Evolutionary conservation across 2,797 vertebrate species (phyloP), one percentile per base, ranked within the genome.

Genomic region (Benthosema pterotum): DNA sequence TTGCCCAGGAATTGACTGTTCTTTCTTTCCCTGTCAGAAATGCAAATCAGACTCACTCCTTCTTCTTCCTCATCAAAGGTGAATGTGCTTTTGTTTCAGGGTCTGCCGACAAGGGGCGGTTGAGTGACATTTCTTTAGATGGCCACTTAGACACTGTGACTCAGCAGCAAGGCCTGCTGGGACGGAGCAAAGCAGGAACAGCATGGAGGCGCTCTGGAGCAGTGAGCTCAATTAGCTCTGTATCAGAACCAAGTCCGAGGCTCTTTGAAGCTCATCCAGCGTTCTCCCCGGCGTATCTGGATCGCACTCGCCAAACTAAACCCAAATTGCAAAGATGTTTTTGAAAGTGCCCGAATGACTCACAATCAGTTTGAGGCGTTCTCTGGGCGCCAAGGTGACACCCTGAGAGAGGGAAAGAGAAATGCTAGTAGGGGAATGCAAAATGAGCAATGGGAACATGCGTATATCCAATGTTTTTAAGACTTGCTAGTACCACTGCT

Each of bases 61-160:
- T 28, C 48, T 57, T 74, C 61, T 48, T 69, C 51, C 42, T 78
- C 65, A 65, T 79, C 69, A 64, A 61, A 71, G 51, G 42, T 52
- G 53, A 66, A 46, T 16, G 59, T 19, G 72, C 56, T 71, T 68
- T 73, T 52, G 38, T 69, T 60, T 68, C 11, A 54, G 47, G 14
- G 2, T n/a, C 6, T 1, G 14, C 9, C 8, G 11, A 16, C 1
- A 1, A 38, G 2, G 5, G 12, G 43, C 52, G 0, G 28, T n/a
- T 51, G 61, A 78, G 32, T 60, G 58, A 38, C 45, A 54, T 52
- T 43, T 64, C 38, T 38, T 63, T 77, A 67, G 6, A 2, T 8
- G 49, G 25, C n/a, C 50, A 50, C 70, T 76, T 53, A 69, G 67
- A 76, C 0, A 1, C 15, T 3, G 3, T 0, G 57, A 46, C n/a